phyloP scores from a whole-genome alignment of 2,797 vertebrate species.

The Syngnathus rostellatus region DNA sequence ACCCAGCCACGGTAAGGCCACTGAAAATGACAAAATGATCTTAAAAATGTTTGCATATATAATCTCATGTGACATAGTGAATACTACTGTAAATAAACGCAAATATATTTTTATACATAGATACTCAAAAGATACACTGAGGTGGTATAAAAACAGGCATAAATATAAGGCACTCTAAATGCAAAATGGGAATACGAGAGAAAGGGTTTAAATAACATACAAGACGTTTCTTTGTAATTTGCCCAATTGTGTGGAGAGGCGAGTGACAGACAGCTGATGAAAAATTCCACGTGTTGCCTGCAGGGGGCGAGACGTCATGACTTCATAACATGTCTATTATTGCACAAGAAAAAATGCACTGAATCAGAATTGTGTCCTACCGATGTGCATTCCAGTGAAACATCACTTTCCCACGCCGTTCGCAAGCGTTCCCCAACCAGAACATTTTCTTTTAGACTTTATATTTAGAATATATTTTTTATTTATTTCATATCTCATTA shows the following conservation, averaged over 20 bases:
- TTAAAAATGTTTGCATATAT: constrained; percentile 77
- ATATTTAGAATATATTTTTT: constrained; percentile 48
- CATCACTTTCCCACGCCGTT: constrained; percentile 73
- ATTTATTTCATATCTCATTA: constrained; percentile 46
- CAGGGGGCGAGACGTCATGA: constrained; percentile 34
- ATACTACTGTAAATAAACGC: constrained; percentile 60
- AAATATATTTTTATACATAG: constrained; percentile 32
- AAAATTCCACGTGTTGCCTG: constrained; percentile 1
- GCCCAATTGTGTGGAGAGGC: constrained; percentile 51
- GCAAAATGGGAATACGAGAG: constrained; percentile 74
- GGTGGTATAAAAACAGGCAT: constrained; percentile 85
- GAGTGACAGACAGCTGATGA: not conserved
- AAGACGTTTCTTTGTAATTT: constrained; percentile 54
- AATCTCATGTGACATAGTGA: constrained; percentile 70
- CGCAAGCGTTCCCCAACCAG: constrained; percentile 55
- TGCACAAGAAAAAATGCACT: constrained; percentile 94
- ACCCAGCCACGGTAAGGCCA: constrained; percentile 69
- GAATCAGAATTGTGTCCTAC: constrained; percentile 83
- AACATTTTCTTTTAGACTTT: constrained; percentile 42
- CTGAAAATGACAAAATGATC: constrained; percentile 63
- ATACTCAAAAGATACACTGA: constrained; percentile 68
- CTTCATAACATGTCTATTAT: constrained; percentile 74
- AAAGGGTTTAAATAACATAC: constrained; percentile 41
- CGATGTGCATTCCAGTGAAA: constrained; percentile 97
- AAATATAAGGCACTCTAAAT: constrained; percentile 99